Evolutionary conservation across 2,888 invertebrate species (phyloP), one percentile per base, ranked within the genome.

Genomic region (Ctena decussata): DNA sequence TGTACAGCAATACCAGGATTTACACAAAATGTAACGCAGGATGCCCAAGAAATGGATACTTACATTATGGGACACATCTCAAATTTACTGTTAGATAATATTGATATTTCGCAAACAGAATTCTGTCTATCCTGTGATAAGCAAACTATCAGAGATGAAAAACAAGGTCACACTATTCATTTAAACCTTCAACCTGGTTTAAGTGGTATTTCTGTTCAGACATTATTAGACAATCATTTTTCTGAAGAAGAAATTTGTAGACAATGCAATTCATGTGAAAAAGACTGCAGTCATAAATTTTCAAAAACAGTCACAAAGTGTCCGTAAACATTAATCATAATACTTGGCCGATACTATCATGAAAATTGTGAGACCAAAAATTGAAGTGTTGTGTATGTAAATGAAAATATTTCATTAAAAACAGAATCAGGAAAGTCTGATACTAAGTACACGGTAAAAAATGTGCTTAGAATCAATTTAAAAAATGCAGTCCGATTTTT

Each of bases 1-100:
- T 30, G 72, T 72, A 44, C 27, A 27, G 72, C 44, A 37, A 41
- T 72, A 44, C 72, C 72, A 12, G 44, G 44, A 24, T 72, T 72
- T 24, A 44, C 72, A 27, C 27, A 44, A 44, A 72, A 2, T 37
- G 18, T 44, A 12, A 24, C n/a, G 24, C 72, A 72, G 27, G 72
- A 72, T 44, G 46, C 44, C 15, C 72, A 72, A 27, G 41, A 72
- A 72, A 72, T 72, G 44, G 44, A 44, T 24, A 41, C 5, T 37
- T 53, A 21, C n/a, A 75, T 75, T 30, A 46, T 73, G 32, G 21
- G 30, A 30, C 46, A 73, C 21, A 73, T 73, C 30, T 24, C 73
- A 44, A 3, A 73, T 46, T 15, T 46, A 27, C 8, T 73, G 2
- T 73, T 73, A 46, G 73, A 73, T 18, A 57, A 57, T 27, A 57